phyloP scores from a whole-genome alignment of 2,113 vertebrate species.

The Hoplias malabaricus region DNA sequence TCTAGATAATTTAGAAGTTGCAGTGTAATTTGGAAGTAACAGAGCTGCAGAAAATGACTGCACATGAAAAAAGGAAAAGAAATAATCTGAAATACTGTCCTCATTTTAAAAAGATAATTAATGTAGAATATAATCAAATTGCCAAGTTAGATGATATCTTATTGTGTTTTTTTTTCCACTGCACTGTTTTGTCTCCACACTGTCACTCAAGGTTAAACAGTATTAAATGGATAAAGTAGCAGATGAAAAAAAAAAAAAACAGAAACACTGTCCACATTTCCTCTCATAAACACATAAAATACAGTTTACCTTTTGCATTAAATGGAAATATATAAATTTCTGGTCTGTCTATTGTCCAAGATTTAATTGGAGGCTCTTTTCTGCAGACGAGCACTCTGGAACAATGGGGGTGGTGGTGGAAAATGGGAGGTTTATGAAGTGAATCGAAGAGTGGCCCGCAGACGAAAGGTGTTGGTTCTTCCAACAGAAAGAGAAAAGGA shows the following conservation, averaged over 20 bases:
- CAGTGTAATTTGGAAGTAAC: background rate
- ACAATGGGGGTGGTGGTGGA: constrained; percentile 42
- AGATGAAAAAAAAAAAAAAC: no score
- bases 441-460: constrained; percentile 41
- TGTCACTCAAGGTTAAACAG: background rate
- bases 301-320: background rate
- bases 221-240: background rate
- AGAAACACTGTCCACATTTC: background rate
- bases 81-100: background rate
- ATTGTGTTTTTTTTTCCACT: background rate
- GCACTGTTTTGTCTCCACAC: background rate
- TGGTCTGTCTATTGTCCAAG: constrained; percentile 13
- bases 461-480: constrained; percentile 21
- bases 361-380: constrained; percentile 34
- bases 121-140: background rate
- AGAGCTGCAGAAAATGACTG: background rate
- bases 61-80: background rate
- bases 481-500: constrained; percentile 12
- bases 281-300: constrained; percentile 3
- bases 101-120: background rate
- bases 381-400: constrained; percentile 34
- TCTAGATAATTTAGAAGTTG: no score
- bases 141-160: background rate
- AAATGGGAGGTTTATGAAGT: constrained; percentile 35
- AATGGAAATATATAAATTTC: constrained; percentile 13